Percentiles rank a stretch among this genome's conserved stretches.
Conservation (phyloP, 2,888 invertebrate genomes). For the Patella caerulea region DNA sequence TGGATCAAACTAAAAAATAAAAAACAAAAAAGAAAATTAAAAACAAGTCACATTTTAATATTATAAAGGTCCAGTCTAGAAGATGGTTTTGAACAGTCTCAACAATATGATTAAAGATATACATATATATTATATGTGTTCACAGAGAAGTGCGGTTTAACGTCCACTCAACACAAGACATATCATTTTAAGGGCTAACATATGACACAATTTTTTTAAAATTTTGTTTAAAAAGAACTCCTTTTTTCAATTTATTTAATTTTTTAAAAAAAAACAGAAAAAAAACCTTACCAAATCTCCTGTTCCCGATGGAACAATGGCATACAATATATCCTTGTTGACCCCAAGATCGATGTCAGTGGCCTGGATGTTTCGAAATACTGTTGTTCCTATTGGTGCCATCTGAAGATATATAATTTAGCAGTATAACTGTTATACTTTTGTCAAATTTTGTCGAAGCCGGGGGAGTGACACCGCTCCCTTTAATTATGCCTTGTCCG, state of each 20-base stretch:
- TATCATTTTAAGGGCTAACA: no score
- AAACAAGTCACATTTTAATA: background rate
- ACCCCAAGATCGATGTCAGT: slow-evolving; percentile 40
- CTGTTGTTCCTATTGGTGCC: slow-evolving; percentile 31
- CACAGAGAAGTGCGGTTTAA: no score
- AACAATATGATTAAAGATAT: background rate
- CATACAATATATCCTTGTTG: slow-evolving; percentile 27
- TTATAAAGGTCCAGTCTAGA: background rate
- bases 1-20: slow-evolving; percentile 31
- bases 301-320: background rate
- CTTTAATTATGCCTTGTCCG: slow-evolving; percentile 12
- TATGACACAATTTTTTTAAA: no score
- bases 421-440: no score
- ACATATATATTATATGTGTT: background rate
- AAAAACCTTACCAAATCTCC: slow-evolving; percentile 20
- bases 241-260: background rate
- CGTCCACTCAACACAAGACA: no score
- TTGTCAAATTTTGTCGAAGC: background rate
- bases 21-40: background rate
- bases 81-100: no score
- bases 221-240: no score
- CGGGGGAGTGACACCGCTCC: background rate
- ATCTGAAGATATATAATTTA: slow-evolving; percentile 7
- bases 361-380: slow-evolving; percentile 37
- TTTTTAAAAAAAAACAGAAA: background rate